Base-by-base conservation (phyloP, 2,888 invertebrate species). In the Hirtodrosophila trivittata region DNA sequence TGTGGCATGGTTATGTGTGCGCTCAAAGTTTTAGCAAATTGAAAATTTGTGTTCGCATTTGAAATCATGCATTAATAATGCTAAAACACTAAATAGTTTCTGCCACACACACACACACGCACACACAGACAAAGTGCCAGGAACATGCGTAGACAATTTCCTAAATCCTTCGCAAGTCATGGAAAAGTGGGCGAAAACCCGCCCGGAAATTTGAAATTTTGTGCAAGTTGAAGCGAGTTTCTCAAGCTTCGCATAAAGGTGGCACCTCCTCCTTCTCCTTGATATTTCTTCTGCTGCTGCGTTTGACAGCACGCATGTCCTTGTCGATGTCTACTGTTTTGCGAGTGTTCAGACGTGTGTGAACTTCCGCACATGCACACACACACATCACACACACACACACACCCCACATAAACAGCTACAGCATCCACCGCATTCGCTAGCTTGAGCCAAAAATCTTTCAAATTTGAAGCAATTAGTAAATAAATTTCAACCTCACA, bases 111-210 rank as follows among this genome's bases (percentile, higher is more conserved):
- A 47, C 52, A 49, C 18, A 28, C 62, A 56, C 25, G 18, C 6
- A 30, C 41, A 51, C 16, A 37, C 12, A 43, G 16, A 52, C 63
- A 66, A 68, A 73, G 64, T 77, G 82, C 80, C 81, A 75, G 51
- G 49, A 83, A 86, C 86, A 83, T 82, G 86, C 74, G 84, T 83
- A 86, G 58, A 86, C 83, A 85, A 78, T 78, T 80, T 80, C 85
- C 78, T 68, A 51, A 68, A 66, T 56, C 62, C 54, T 60, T 32
- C 30, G 57, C 66, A 54, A 49, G 57, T 60, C 51, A 52, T 59
- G 39, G 39, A 41, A 46, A 50, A 37, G 16, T 62, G 51, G 35
- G 21, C 25, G 70, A 60, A 66, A 39, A 9, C 13, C 32, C 58
- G 42, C 51, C 80, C 80, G 80, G 80, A 85, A 80, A 81, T 85